A percentile compares a stretch with the other conserved stretches of the same genome.
phyloP scores from a whole-genome alignment of 2,888 invertebrate species.

The Teleogryllus oceanicus region DNA sequence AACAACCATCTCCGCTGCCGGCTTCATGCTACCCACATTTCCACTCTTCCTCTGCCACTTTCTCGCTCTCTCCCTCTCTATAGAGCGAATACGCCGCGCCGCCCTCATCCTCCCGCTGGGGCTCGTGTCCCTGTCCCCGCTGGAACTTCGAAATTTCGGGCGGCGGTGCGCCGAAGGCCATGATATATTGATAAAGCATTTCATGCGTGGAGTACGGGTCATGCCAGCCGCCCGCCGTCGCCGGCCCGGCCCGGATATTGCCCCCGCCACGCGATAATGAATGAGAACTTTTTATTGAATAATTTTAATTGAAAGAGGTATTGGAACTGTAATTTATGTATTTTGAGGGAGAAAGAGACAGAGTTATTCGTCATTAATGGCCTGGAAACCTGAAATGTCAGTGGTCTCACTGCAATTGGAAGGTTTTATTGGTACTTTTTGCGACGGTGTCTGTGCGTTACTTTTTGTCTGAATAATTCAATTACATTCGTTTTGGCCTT shows the following conservation, averaged over 20 bases:
- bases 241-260: background rate
- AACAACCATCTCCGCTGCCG: background rate
- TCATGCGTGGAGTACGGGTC: slow-evolving; percentile 1
- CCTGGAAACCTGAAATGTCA: too few species aligned
- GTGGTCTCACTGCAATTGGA: too few species aligned
- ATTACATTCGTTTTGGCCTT: too few species aligned
- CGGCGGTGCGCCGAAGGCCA: background rate
- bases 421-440: too few species aligned
- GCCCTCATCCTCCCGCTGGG: background rate
- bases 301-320: background rate
- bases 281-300: slow-evolving; percentile 2
- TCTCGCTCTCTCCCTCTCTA: background rate
- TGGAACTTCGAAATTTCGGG: background rate
- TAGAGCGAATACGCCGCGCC: background rate
- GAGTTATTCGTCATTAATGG: background rate
- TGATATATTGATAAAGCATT: background rate
- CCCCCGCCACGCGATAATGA: background rate
- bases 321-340: background rate
- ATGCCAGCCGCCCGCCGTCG: background rate
- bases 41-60: background rate
- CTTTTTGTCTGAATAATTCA: too few species aligned
- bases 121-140: background rate
- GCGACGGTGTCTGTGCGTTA: too few species aligned
- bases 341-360: background rate
- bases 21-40: background rate